Conservation (phyloP, 2,888 invertebrate genomes). For the Dioctria linearis region DNA sequence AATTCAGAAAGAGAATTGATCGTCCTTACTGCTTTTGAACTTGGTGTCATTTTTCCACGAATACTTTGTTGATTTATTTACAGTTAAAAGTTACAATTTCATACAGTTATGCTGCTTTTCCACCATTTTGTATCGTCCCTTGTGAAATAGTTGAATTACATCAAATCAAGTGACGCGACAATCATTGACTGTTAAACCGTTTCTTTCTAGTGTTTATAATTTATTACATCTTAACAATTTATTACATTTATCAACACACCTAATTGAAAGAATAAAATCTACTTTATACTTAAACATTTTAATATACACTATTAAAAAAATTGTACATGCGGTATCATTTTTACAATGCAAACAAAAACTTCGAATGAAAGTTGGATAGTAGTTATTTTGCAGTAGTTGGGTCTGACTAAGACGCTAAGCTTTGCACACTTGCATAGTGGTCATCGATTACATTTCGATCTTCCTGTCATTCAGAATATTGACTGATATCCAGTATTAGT, state of each 20-base stretch:
- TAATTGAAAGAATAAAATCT: slow-evolving; percentile 35
- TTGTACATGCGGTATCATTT: slow-evolving; percentile 51
- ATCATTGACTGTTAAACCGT: no score
- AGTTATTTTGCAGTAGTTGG: slow-evolving; percentile 31
- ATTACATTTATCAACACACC: slow-evolving; percentile 21
- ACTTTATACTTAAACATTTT: slow-evolving; percentile 50
- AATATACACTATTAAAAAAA: slow-evolving; percentile 52
- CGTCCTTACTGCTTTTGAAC: no score
- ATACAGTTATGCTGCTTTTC: no score
- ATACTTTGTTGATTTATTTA: no score
- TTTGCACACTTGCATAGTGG: slow-evolving; percentile 37
- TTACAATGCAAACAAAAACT: slow-evolving; percentile 51
- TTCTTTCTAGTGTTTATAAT: not conserved
- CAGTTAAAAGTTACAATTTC: no score
- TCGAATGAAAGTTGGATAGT: slow-evolving; percentile 21
- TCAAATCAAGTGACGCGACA: no score
- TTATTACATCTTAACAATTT: slow-evolving; percentile 35
- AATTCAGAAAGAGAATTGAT: no score
- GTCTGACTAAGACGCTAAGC: slow-evolving; percentile 16
- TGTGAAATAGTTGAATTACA: no score
- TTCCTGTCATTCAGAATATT: slow-evolving; percentile 34
- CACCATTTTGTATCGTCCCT: no score
- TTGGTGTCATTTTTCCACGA: no score
- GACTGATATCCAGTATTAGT: slow-evolving; percentile 52
- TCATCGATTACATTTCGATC: slow-evolving; percentile 40